phyloP scores from a whole-genome alignment of 2,888 invertebrate genomes.

The Poecilobothrus nobilitatus region DNA sequence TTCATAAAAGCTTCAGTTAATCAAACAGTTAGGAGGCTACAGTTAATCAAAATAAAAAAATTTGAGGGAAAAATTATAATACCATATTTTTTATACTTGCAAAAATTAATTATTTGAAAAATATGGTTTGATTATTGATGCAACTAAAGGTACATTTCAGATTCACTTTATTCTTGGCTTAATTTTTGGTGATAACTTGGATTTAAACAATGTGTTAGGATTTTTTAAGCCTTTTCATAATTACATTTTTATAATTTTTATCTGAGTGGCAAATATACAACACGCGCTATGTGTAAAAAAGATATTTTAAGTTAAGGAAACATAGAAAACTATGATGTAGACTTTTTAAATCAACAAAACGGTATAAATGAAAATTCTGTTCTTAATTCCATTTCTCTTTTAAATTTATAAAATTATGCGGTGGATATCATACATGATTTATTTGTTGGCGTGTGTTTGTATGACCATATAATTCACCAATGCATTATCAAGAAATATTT shows the following conservation, averaged over 20 bases:
- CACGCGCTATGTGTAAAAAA: constrained; percentile 17
- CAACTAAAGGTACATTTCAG: neutral
- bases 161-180: constrained; percentile 17
- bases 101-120: neutral
- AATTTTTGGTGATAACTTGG: too few species aligned
- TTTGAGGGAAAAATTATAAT: neutral
- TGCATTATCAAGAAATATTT: too few species aligned
- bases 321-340: constrained; percentile 19
- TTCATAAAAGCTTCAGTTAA: neutral
- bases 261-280: constrained; percentile 14
- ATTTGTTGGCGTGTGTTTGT: constrained; percentile 21
- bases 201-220: constrained; percentile 1
- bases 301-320: constrained; percentile 19
- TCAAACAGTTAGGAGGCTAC: too few species aligned
- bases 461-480: constrained; percentile 21
- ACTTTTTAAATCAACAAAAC: constrained; percentile 16
- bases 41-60: neutral
- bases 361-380: constrained; percentile 25
- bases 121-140: neutral
- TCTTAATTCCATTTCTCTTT: constrained; percentile 24
- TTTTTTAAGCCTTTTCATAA: constrained; percentile 20
- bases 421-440: constrained; percentile 20
- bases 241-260: constrained; percentile 25
- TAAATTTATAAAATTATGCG: constrained; percentile 24
- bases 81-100: constrained; percentile 1